Base-by-base conservation (phyloP, 2,113 vertebrate genomes). In the Oryzias javanicus region DNA sequence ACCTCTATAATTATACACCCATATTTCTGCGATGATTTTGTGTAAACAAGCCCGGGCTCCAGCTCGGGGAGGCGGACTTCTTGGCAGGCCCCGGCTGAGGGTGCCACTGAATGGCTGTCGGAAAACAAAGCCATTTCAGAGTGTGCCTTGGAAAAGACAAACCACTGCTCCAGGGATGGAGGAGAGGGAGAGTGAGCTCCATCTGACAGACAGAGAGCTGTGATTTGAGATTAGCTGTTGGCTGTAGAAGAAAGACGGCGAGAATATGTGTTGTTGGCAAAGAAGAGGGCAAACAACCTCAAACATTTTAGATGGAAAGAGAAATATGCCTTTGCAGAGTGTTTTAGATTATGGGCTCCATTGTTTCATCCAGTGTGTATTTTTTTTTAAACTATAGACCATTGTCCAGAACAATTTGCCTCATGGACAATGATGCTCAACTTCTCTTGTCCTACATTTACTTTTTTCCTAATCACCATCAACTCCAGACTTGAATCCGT, bases 11-110 rank as follows among this genome's bases (percentile, higher is more conserved):
- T 89, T 89, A 89, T 64, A 82, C 73, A 75, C 82, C 85, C 85
- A 88, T 87, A 89, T 87, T 88, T 88, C 86, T 85, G 64, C 70
- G 46, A 87, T 88, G 88, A 87, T 85, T 87, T 87, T 89, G 81
- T 84, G 86, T 86, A 89, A 89, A 89, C 85, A 89, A 53, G 80
- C 60, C 71, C 56, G 24, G 79, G 81, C 79, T 86, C 83, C 80
- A 80, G 77, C 67, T 84, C 50, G 24, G 72, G 74, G 82, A 84
- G 85, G 82, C 78, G 72, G 79, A 76, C 80, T 62, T 83, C 74
- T 85, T 88, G 88, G 86, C 86, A 84, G 81, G 74, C 65, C 81
- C 60, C 0, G 69, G 85, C 64, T 59, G 66, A 81, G 80, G 78
- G 82, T 86, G 88, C 88, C 67, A 80, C 82, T 84, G 88, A 86